phyloP scores from a whole-genome alignment of 2,888 invertebrate genomes.

The Cephus rjabovi region DNA sequence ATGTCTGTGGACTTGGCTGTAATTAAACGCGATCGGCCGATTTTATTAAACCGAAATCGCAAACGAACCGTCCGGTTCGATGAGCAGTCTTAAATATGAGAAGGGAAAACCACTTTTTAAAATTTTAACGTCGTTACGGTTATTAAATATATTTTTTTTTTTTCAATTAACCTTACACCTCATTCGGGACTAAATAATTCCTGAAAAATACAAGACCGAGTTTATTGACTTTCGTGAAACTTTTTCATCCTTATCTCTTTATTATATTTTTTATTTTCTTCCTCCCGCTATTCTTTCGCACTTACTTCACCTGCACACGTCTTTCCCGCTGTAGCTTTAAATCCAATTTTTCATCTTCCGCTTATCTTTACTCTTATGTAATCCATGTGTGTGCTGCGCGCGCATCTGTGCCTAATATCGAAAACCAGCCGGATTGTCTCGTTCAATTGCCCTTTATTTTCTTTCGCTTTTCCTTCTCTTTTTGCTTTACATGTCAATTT shows the following conservation, averaged over 20 bases:
- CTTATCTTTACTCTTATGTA: neutral
- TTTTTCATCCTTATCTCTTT: too few species aligned
- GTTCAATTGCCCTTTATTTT: neutral
- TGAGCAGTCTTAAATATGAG: conserved; percentile 34
- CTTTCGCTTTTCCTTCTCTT: neutral
- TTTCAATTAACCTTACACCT: too few species aligned
- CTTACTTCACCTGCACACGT: too few species aligned
- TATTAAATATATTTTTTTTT: too few species aligned
- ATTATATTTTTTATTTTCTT: too few species aligned
- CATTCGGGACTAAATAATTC: neutral
- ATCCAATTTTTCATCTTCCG: neutral
- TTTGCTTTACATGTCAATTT: neutral
- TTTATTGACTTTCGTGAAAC: too few species aligned
- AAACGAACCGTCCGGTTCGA: conserved; percentile 20
- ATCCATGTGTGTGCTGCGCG: neutral
- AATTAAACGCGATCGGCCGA: conserved; percentile 18
- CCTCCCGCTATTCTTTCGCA: too few species aligned
- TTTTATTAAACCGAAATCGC: neutral
- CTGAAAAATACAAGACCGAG: conserved; percentile 12
- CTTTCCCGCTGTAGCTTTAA: neutral
- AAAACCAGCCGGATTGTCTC: neutral
- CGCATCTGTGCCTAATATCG: neutral
- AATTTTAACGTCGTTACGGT: too few species aligned
- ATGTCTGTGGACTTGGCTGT: conserved; percentile 30
- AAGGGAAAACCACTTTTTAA: conserved; percentile 23